Conservation (phyloP, 2,113 vertebrate genomes). For the Corythornis vintsioides region DNA sequence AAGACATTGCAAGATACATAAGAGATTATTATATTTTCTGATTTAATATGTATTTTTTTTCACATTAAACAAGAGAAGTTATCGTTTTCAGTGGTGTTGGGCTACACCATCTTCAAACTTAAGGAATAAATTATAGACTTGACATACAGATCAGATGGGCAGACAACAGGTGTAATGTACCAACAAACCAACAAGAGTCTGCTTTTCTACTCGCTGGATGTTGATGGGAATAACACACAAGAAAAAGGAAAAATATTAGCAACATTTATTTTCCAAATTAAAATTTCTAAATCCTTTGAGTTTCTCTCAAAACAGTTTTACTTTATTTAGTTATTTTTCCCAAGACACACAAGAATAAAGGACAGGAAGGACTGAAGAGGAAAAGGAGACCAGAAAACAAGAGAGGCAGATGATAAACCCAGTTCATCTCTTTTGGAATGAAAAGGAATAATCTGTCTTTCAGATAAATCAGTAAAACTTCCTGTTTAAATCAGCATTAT, state of each 20-base stretch:
- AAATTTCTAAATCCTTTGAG: neutral
- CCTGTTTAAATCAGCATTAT: neutral
- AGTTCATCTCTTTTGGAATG: neutral
- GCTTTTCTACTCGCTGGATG: neutral
- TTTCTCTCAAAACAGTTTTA: neutral
- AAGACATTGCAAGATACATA: neutral
- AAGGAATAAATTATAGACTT: neutral
- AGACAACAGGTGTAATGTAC: neutral
- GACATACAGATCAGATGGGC: neutral
- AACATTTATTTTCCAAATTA: neutral
- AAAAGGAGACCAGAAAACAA: neutral
- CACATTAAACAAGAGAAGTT: neutral
- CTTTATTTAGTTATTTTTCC: fast-evolving
- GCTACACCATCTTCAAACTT: neutral
- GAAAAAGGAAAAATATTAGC: neutral
- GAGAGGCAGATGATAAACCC: fast-evolving
- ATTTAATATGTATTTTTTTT: neutral
- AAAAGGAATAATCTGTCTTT: neutral
- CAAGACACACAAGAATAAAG: neutral
- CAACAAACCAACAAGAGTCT: neutral
- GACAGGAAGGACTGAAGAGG: neutral
- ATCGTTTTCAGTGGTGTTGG: neutral
- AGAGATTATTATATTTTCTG: neutral
- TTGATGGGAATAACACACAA: neutral
- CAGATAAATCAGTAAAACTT: neutral